A percentile compares a stretch with the other conserved stretches of the same genome.
These are phyloP conservation scores for Anabacerthia variegaticeps DNA, from an alignment of 2,797 vertebrate genomes.

Conservation along the genomic window DNA sequence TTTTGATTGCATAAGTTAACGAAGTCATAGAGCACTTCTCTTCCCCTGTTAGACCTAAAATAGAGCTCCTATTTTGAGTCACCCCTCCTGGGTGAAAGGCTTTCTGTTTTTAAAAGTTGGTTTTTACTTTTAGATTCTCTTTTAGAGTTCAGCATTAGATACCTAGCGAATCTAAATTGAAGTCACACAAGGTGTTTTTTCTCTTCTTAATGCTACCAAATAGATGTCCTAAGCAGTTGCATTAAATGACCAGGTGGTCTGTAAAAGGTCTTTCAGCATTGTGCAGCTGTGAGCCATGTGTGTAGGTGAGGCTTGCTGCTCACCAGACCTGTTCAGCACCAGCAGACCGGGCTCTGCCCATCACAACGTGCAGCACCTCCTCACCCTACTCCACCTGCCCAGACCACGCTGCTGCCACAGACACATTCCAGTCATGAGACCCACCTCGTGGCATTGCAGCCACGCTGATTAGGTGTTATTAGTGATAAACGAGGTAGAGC, in stretches of 20 bases:
- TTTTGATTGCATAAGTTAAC: background rate
- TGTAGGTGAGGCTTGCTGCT: background rate
- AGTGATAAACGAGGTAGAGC: background rate
- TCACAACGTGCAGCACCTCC: fast-evolving
- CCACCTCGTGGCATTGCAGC: background rate
- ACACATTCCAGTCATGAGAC: fast-evolving
- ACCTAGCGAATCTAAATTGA: background rate
- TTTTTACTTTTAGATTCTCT: background rate
- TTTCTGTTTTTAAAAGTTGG: background rate
- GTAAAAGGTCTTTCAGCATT: background rate
- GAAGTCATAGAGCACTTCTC: background rate
- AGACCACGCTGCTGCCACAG: background rate
- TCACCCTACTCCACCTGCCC: background rate
- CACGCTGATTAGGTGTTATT: background rate
- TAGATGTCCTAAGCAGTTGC: background rate
- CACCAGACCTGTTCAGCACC: fast-evolving
- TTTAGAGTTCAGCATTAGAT: background rate
- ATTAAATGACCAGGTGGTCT: background rate
- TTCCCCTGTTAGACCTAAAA: background rate
- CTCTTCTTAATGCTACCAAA: background rate
- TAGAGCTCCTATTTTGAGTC: background rate
- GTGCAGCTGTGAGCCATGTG: fast-evolving
- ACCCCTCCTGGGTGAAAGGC: background rate
- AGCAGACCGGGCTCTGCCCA: fast-evolving
- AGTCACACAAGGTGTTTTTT: background rate